phyloP scores from a whole-genome alignment of 1,140 invertebrate species.

The Orius insidiosus region DNA sequence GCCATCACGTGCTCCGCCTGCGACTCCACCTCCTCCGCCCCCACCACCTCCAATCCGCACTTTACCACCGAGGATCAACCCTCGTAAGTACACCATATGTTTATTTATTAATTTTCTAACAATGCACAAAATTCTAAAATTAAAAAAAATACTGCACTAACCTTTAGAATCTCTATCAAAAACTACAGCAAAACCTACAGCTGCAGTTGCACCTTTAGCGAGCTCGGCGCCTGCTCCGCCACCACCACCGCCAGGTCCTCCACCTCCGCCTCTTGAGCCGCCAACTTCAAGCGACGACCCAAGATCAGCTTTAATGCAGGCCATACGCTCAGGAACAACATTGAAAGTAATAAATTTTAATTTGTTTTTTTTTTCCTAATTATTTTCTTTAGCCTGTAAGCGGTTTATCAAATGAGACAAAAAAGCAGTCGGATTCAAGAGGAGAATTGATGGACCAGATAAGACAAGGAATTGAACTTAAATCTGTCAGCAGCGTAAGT shows the following conservation, averaged over 20 bases:
- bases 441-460: constrained; percentile 64
- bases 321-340: constrained; percentile 48
- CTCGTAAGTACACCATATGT: not conserved
- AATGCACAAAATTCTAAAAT: no score
- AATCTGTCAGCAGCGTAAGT: constrained; percentile 33
- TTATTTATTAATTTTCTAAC: no score
- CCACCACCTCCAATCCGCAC: constrained; percentile 30
- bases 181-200: constrained; percentile 19
- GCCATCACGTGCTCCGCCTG: constrained; percentile 22
- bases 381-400: constrained; percentile 24
- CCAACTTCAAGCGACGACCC: constrained; percentile 30
- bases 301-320: constrained; percentile 53
- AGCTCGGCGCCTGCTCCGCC: constrained; percentile 25
- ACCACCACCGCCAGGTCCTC: constrained; percentile 31
- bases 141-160: not conserved
- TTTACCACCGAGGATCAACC: constrained; percentile 22
- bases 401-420: constrained; percentile 13
- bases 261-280: constrained; percentile 24
- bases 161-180: not conserved
- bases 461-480: constrained; percentile 54
- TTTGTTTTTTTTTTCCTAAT: not conserved
- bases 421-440: constrained; percentile 30
- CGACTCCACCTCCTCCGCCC: constrained; percentile 24
- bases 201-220: constrained; percentile 13
- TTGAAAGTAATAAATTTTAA: constrained; percentile 34